Conservation (phyloP, 1,140 invertebrate genomes). For the Ericerus pela region DNA sequence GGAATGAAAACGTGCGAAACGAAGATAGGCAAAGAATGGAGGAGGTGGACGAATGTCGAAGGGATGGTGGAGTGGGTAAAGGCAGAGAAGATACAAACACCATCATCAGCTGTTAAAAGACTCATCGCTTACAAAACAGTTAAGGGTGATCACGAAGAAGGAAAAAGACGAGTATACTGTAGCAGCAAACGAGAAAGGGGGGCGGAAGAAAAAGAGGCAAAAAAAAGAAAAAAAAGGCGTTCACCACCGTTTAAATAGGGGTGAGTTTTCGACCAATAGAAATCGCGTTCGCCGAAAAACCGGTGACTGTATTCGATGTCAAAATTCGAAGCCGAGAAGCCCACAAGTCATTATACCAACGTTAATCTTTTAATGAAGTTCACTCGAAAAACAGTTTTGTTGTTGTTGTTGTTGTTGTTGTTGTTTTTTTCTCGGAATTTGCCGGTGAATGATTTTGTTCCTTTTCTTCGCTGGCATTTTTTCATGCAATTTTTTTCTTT, state of each 20-base stretch:
- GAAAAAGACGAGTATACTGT: background rate
- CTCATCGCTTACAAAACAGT: background rate
- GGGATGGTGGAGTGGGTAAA: no score
- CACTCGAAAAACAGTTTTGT: background rate
- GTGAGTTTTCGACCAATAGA: background rate
- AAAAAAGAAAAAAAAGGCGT: constrained; percentile 5
- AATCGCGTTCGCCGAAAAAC: background rate
- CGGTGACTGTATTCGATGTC: constrained; percentile 6
- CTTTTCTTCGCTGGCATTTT: no score
- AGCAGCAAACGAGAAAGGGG: background rate
- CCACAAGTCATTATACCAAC: constrained; percentile 3
- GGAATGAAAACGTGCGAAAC: no score
- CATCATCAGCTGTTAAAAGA: constrained; percentile 8
- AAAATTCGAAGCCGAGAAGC: constrained; percentile 10
- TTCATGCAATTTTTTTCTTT: no score
- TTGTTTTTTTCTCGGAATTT: no score
- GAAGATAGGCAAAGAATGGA: no score
- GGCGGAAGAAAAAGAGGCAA: background rate
- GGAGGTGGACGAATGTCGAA: background rate
- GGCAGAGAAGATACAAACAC: no score
- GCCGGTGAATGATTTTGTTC: no score
- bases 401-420: no score
- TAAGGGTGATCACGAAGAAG: background rate
- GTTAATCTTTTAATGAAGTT: constrained; percentile 10
- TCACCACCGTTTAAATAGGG: background rate